Base-by-base conservation (phyloP, 2,797 vertebrate species). In the Antennarius maculatus region DNA sequence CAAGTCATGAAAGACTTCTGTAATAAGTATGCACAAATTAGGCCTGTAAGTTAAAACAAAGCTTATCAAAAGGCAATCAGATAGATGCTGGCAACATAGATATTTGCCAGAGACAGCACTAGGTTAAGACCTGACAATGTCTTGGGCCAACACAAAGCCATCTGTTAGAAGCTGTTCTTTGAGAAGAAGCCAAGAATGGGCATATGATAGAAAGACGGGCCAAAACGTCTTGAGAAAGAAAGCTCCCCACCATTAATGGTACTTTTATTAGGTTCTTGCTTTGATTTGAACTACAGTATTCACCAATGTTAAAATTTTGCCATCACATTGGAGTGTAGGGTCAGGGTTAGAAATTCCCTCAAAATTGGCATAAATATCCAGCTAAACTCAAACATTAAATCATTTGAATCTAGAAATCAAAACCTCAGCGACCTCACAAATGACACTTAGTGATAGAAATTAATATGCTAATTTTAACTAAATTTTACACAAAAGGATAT, bases 81-180 rank as follows among this genome's bases (percentile, higher is more conserved):
- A 74, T 65, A 17, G 55, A 76, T 15, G 59, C 51, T 76, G 66
- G 63, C 61, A 64, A 58, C 70, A 50, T 53, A 11, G 41, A 56
- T 29, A 64, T 63, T 54, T 42, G 52, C 77, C 63, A 74, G 55
- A 63, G 45, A 79, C 61, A 11, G 66, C 54, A 66, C 18, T 28
- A 73, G 68, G 71, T 59, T 62, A 63, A 58, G 75, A 78, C 78
- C 74, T 74, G 80, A 78, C 66, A 51, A 17, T 48, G n/a, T 23
- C 61, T 50, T 71, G 49, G 63, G 66, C 76, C 81, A 83, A 60
- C 70, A 63, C 55, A 67, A 55, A 49, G 75, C 79, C 82, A 81
- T 86, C 81, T 86, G 83, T 79, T 78, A 64, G 29, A 59, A 71
- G 59, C 9, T 16, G 3, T 52, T 61, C 57, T 47, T 61, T 29